Evolutionary conservation across 2,888 invertebrate genomes (phyloP).

Genomic region (Drosophila nr. fundita): DNA sequence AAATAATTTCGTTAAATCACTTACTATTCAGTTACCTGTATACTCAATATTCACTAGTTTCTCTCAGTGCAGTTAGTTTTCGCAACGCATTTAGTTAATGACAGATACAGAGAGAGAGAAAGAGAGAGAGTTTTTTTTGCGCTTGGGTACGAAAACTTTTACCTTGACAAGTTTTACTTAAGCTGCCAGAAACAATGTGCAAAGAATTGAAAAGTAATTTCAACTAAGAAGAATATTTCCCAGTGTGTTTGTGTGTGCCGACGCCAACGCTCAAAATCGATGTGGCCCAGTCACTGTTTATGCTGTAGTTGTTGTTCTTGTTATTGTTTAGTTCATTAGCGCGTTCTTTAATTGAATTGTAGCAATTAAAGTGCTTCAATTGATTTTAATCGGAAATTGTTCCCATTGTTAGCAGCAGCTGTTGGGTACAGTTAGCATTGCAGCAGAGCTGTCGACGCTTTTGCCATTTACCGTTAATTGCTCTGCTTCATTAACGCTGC

Average conservation of each 20-base stretch:
- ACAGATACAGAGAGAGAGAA: not conserved
- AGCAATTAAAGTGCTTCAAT: slow-evolving; percentile 82
- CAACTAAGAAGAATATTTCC: slow-evolving; percentile 38
- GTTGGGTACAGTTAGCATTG: slow-evolving; percentile 51
- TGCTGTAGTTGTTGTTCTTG: slow-evolving; percentile 17
- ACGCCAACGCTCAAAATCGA: slow-evolving; percentile 48
- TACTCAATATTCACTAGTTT: not conserved
- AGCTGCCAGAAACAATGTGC: slow-evolving; percentile 60
- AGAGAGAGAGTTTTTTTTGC: slow-evolving; percentile 8
- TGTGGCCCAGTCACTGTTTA: slow-evolving; percentile 40
- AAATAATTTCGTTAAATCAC: not conserved
- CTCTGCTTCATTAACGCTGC: slow-evolving; percentile 70
- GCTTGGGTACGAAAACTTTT: slow-evolving; percentile 38
- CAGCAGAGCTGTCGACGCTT: slow-evolving; percentile 40
- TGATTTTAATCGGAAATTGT: slow-evolving; percentile 81
- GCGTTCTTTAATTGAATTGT: slow-evolving; percentile 81
- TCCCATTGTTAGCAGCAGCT: slow-evolving; percentile 69
- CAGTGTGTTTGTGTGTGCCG: slow-evolving; percentile 7
- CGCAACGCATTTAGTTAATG: slow-evolving; percentile 35
- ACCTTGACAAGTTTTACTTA: slow-evolving; percentile 57
- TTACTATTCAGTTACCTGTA: not conserved
- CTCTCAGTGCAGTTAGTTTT: slow-evolving; percentile 21
- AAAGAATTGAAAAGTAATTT: slow-evolving; percentile 63
- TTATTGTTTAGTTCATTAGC: slow-evolving; percentile 60
- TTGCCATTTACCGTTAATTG: slow-evolving; percentile 53